These are phyloP conservation scores for Crotalus tigris DNA, from an alignment of 2,113 vertebrate species.

Conservation along the genomic window DNA sequence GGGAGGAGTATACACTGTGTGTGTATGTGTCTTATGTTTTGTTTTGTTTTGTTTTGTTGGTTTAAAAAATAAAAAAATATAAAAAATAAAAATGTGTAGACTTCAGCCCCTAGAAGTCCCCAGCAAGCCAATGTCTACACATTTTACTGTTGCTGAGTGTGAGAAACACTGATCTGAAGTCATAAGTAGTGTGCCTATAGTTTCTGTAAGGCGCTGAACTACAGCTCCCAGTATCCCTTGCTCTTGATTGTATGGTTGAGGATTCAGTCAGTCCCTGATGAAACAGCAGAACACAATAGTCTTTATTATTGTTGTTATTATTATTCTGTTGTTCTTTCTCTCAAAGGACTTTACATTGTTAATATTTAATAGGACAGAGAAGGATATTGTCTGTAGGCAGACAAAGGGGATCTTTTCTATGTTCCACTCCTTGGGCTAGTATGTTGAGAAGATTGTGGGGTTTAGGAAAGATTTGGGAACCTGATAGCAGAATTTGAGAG, in stretches of 20 bases:
- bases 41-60: too few species aligned
- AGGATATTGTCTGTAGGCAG: background rate
- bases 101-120: background rate
- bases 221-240: background rate
- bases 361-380: background rate
- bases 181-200: background rate
- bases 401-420: background rate
- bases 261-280: background rate
- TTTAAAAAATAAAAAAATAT: too few species aligned
- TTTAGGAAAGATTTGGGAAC: background rate
- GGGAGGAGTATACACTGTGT: too few species aligned
- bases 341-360: background rate
- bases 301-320: background rate
- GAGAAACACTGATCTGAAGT: background rate
- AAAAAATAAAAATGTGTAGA: too few species aligned
- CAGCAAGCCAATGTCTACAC: background rate
- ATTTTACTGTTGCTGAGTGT: background rate
- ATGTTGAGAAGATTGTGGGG: background rate
- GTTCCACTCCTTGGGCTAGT: too few species aligned
- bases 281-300: background rate
- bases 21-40: too few species aligned
- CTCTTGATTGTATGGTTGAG: background rate
- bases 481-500: background rate
- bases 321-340: background rate
- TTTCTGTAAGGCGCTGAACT: background rate